Evolutionary conservation across 2,888 invertebrate species (phyloP).

Genomic region (Trachelus tabidus): DNA sequence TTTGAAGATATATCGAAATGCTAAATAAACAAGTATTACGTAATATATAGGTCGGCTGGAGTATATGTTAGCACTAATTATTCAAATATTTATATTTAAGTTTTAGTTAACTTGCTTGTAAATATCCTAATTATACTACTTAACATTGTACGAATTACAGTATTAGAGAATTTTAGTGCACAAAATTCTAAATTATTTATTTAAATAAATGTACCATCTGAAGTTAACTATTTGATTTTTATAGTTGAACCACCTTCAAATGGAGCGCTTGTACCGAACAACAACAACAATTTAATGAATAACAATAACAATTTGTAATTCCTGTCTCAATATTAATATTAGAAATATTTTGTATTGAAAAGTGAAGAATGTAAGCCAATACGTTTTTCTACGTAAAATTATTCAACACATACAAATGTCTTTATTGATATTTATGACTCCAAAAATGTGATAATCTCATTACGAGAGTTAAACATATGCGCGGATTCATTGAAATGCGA

Average conservation of each 20-base stretch:
- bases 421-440: not conserved
- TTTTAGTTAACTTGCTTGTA: not conserved
- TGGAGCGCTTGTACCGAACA: not conserved
- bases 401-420: not conserved
- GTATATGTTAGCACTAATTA: not conserved
- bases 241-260: not conserved
- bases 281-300: too few species aligned
- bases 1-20: not conserved
- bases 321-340: too few species aligned
- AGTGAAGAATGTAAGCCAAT: not conserved
- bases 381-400: not conserved
- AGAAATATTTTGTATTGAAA: not conserved
- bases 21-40: not conserved
- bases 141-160: not conserved
- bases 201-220: not conserved
- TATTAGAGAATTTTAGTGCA: not conserved
- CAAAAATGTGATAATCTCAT: not conserved
- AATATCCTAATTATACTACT: not conserved
- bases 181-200: not conserved
- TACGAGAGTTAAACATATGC: not conserved
- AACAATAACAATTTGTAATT: too few species aligned
- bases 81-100: not conserved
- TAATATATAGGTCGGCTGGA: not conserved
- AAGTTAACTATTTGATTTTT: too few species aligned
- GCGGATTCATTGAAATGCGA: not conserved